Percentiles rank a stretch among this genome's conserved stretches.
Evolutionary conservation across 1,140 invertebrate genomes (phyloP).

Genomic region (Sitobion miscanthi): DNA sequence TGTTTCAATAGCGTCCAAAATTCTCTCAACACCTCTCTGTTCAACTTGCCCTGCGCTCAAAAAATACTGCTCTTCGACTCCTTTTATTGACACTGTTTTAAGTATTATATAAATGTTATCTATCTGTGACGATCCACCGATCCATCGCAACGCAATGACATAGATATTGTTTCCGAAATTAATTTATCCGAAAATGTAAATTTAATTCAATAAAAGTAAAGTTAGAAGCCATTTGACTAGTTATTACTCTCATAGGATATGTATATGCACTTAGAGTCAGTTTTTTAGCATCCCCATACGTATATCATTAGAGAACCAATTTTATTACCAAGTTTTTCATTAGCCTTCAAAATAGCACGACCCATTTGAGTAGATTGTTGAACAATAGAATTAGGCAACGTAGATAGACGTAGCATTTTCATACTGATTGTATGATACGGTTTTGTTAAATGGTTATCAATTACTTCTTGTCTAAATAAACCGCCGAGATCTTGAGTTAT

Average conservation of each 20-base stretch:
- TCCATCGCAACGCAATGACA: background rate
- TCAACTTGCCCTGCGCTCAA: slow-evolving; percentile 17
- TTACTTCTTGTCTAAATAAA: no score
- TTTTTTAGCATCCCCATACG: no score
- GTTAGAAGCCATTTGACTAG: background rate
- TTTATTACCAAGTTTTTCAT: no score
- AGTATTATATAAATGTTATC: slow-evolving; percentile 4
- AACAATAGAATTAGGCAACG: no score
- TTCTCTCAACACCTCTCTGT: background rate
- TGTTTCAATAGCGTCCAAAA: slow-evolving; percentile 8
- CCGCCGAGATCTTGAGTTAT: no score
- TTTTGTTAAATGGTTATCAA: no score
- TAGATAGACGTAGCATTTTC: no score
- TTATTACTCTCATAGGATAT: background rate
- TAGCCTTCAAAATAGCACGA: no score
- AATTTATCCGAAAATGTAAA: background rate
- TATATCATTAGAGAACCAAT: no score
- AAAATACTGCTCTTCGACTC: background rate
- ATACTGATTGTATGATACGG: no score
- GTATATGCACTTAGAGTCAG: no score
- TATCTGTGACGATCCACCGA: background rate
- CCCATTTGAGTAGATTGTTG: no score
- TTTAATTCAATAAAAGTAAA: background rate
- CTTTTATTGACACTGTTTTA: background rate
- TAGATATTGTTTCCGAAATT: background rate